Evolutionary conservation across 2,888 invertebrate species (phyloP), one percentile per base, ranked within the genome.

Genomic region (Epirrhoe alternata): DNA sequence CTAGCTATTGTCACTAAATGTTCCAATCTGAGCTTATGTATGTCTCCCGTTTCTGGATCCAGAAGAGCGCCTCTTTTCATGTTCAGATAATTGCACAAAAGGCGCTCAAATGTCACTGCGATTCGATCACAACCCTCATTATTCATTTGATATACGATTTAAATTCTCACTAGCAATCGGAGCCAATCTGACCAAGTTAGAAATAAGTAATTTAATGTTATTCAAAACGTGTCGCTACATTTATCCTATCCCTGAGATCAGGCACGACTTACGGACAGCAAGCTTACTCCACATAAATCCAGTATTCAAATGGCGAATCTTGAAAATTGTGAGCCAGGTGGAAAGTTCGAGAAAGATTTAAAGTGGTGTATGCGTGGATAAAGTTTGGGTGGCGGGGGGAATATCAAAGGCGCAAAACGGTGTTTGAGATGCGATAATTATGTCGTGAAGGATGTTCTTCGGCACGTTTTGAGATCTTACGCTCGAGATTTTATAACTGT

Each of bases 141-240:
- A 68, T 58, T 68, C 61, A 64, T 50, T 68, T 64, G 64, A 68
- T 64, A 57, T 57, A 64, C 60, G 66, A 65, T 69, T 68, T 60
- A 52, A 67, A 66, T 71, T 67, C 63, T 63, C 62, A 69, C 64
- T 47, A 49, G 59, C 59, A 71, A 72, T 73, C 73, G 64, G 57
- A 67, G 74, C 69, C 72, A 77, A 86, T 86, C 86, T 83, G 75
- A 71, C 79, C 79, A 82, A 81, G 78, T 82, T 82, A 73, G 81
- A 83, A 84, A 80, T 85, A 84, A 81, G 81, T 80, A 78, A 81
- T 83, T 81, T 86, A 88, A 88, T 87, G 83, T 82, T 88, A 92
- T 91, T 90, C 90, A 87, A 84, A 88, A 88, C 90, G 89, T 91
- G 91, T 90, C 87, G 81, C 85, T 83, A 87, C 87, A 88, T 88